Conservation (phyloP, 2,888 invertebrate species). For the Tachina grossa region DNA sequence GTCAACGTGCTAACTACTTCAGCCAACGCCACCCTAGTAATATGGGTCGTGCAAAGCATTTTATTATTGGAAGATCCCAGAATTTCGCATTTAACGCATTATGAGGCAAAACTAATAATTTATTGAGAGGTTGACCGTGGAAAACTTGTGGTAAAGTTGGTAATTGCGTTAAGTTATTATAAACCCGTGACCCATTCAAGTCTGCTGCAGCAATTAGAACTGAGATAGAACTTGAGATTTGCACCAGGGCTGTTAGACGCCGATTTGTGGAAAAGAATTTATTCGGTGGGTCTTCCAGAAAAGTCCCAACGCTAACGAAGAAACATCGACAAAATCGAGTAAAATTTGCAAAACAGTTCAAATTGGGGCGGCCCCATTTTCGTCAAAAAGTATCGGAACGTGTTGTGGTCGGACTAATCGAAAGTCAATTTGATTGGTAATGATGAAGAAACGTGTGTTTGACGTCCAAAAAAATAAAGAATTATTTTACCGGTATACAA, state of each 20-base stretch:
- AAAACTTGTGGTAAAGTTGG: background rate
- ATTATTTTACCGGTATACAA: background rate
- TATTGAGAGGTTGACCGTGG: background rate
- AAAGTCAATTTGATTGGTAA: constrained; percentile 3
- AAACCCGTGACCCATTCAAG: constrained; percentile 11
- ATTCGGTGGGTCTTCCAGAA: constrained; percentile 8
- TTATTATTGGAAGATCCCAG: too few relatives aligned
- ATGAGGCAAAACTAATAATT: constrained; percentile 1
- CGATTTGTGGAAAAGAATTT: constrained; percentile 15
- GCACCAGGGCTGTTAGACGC: background rate
- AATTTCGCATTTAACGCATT: background rate
- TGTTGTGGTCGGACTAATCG: constrained; percentile 3
- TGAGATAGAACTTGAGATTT: background rate
- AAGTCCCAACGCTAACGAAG: background rate
- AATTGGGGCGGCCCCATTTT: background rate
- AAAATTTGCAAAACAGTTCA: constrained; percentile 13
- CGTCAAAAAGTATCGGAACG: constrained; percentile 1
- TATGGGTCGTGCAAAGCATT: too few relatives aligned
- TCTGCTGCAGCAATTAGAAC: constrained; percentile 9
- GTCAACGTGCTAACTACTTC: too few relatives aligned
- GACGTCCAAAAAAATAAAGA: constrained; percentile 1
- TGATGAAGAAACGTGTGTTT: background rate
- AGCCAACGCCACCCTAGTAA: too few relatives aligned
- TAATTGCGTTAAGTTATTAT: constrained; percentile 18
- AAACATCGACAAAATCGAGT: background rate